phyloP scores from a whole-genome alignment of 2,888 invertebrate genomes.

The Aricia artaxerxes region DNA sequence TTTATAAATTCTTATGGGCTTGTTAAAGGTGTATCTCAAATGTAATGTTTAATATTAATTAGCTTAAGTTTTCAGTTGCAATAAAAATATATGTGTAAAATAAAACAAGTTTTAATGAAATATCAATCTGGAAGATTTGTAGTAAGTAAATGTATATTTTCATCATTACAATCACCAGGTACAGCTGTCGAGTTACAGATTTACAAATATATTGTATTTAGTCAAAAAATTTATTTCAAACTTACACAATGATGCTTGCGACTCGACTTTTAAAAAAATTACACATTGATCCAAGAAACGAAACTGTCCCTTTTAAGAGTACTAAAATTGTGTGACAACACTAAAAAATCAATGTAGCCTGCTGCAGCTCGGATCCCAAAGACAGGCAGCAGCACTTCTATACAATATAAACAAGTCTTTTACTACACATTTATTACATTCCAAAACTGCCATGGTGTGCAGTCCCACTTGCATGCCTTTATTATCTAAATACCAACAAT shows the following conservation, averaged over 20 bases:
- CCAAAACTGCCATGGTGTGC: conserved; percentile 54
- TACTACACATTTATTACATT: conserved; percentile 42
- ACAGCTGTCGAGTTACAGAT: conserved; percentile 75
- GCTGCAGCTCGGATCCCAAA: conserved; percentile 47
- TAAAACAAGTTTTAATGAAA: conserved; percentile 50
- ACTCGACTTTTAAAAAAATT: conserved; percentile 53
- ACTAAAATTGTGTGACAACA: conserved; percentile 57
- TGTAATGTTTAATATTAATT: conserved; percentile 46
- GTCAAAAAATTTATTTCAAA: conserved; percentile 61
- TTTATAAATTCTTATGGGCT: conserved; percentile 51
- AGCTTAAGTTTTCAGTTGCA: conserved; percentile 69
- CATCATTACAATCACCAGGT: conserved; percentile 79
- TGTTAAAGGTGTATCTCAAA: conserved; percentile 34
- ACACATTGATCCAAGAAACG: conserved; percentile 53
- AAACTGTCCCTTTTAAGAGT: conserved; percentile 55
- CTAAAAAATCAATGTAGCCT: conserved; percentile 48
- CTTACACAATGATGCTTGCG: conserved; percentile 55
- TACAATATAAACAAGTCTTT: conserved; percentile 45
- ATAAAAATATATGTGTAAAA: conserved; percentile 53
- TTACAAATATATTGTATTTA: conserved; percentile 67
- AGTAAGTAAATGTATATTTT: conserved; percentile 80
- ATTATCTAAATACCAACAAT: conserved; percentile 59
- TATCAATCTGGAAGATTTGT: conserved; percentile 72
- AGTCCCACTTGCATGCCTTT: conserved; percentile 70
- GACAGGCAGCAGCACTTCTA: conserved; percentile 44